phyloP scores from a whole-genome alignment of 1,140 invertebrate genomes.

The Atta texana region DNA sequence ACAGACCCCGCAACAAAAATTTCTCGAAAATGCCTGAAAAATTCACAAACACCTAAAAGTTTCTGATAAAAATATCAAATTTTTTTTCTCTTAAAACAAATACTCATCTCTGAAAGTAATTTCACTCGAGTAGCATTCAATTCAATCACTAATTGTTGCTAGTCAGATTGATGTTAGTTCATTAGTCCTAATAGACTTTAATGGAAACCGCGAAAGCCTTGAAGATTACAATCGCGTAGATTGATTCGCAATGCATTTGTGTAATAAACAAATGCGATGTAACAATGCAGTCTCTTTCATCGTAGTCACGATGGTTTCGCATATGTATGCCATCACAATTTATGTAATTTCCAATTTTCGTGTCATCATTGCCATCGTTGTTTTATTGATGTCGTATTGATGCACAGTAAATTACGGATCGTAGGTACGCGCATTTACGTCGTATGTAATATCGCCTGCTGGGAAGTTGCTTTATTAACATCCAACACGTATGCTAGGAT shows the following conservation, averaged over 20 bases:
- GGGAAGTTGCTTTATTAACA: slow-evolving; percentile 33
- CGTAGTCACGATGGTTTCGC: background rate
- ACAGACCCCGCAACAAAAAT: background rate
- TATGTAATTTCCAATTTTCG: background rate
- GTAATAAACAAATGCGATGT: slow-evolving; percentile 27
- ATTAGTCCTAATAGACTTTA: slow-evolving; percentile 12
- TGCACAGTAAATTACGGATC: slow-evolving; percentile 21
- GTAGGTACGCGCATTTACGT: slow-evolving; percentile 3
- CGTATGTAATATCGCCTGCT: slow-evolving; percentile 2
- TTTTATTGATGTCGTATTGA: slow-evolving; percentile 36
- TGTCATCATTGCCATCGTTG: background rate
- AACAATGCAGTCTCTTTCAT: background rate
- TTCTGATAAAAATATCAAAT: background rate
- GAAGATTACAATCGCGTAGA: slow-evolving; percentile 6
- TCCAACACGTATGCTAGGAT: background rate
- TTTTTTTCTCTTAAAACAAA: background rate
- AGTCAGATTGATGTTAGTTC: background rate
- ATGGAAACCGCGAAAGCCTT: slow-evolving; percentile 7
- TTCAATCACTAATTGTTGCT: background rate
- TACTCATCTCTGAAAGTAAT: background rate
- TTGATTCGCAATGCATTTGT: background rate
- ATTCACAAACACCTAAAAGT: background rate
- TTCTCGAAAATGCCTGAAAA: background rate
- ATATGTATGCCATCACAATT: background rate
- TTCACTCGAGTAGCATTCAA: background rate